phyloP scores from a whole-genome alignment of 2,888 invertebrate genomes.

The Thumatha senex region DNA sequence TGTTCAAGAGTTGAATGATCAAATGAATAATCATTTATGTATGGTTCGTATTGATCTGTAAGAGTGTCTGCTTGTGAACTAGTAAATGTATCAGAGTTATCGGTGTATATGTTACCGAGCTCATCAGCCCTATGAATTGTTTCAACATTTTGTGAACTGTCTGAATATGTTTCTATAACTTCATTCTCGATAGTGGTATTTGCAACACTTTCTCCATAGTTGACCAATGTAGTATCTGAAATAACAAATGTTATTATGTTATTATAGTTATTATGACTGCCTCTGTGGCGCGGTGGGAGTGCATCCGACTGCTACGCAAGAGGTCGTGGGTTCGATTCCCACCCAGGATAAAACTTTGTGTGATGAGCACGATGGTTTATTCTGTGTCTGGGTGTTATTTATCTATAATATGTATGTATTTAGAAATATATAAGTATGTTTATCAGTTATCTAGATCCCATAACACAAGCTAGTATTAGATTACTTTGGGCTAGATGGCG shows the following conservation, averaged over 20 bases:
- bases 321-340: no score
- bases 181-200: constrained; percentile 55
- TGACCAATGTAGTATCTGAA: constrained; percentile 72
- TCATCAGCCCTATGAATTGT: constrained; percentile 67
- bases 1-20: constrained; percentile 53
- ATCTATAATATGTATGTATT: no score
- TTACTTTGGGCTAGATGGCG: no score
- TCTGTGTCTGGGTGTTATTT: no score
- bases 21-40: constrained; percentile 70
- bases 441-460: no score
- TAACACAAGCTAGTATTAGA: no score
- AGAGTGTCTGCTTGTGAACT: constrained; percentile 61
- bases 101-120: constrained; percentile 72
- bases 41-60: constrained; percentile 67
- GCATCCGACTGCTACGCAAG: no score
- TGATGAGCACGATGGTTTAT: no score
- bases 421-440: no score
- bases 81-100: constrained; percentile 60
- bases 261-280: neutral
- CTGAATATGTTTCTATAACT: constrained; percentile 63
- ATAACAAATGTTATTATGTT: neutral
- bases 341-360: no score
- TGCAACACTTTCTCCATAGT: constrained; percentile 65
- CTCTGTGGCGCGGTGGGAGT: no score
- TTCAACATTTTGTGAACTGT: constrained; percentile 65